Evolutionary conservation across 2,113 vertebrate genomes (phyloP), one percentile per base, ranked within the genome.

Genomic region (Scortum barcoo): DNA sequence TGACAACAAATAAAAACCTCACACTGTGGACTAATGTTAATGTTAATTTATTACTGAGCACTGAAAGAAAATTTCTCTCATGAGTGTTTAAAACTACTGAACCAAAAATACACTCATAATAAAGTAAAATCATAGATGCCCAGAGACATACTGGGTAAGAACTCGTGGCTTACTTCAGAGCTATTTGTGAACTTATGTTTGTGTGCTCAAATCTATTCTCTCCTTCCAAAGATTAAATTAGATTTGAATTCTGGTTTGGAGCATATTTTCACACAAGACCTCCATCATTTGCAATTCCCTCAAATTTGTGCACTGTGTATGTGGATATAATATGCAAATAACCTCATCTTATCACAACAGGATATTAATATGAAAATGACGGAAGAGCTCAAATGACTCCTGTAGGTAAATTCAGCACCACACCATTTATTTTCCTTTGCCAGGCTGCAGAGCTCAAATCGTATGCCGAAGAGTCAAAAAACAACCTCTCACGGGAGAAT

Each of bases 291-390:
- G 63, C 86, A 78, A 69, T 17, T 10, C 61, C 22, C 16, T 63
- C 30, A 73, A 20, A 76, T 76, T 30, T 69, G 61, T 76, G 56
- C 54, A 42, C 53, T 11, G 10, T 7, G 26, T 13, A 12, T 14
- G 28, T 38, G 65, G 44, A 63, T 11, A 33, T 5, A 2, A 51
- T 12, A 86, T 56, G 81, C 65, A 78, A 84, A 87, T 63, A 24
- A 40, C n/a, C 6, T 28, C 11, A 57, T 71, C 42, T 42, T 17
- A 33, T 72, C 67, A n/a, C 53, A 70, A 61, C 66, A 73, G n/a
- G 57, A 53, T 9, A 28, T 40, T 65, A 13, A 75, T 74, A 85
- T 81, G 81, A 60, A 89, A 88, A 93, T 73, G 26, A 83, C 2
- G 48, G 36, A 33, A 22, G 38, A 17, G 57, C 67, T 66, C 44